Evolutionary conservation across 2,797 vertebrate genomes (phyloP).

Genomic region (Sebastes umbrosus): DNA sequence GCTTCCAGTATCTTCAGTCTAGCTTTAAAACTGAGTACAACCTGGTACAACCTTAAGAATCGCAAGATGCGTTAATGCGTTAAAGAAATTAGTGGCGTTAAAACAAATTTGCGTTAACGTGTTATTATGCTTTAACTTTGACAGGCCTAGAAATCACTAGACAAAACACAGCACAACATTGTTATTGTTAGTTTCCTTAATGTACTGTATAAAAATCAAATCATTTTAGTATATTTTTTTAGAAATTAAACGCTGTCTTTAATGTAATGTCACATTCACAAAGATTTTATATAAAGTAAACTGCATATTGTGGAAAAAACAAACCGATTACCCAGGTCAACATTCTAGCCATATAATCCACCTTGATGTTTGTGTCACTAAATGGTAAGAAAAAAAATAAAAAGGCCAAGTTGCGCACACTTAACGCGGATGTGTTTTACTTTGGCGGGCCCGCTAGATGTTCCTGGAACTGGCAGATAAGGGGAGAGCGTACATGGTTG

Average conservation of each 20-base stretch:
- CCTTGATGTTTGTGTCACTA: slow-evolving; percentile 67
- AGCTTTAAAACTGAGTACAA: too few relatives aligned
- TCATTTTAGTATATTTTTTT: too few relatives aligned
- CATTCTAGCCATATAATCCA: slow-evolving; percentile 54
- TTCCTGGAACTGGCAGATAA: slow-evolving; percentile 72
- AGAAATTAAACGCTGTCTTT: neutral
- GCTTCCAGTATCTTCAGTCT: too few relatives aligned
- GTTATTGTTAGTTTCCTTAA: too few relatives aligned
- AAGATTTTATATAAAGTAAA: neutral
- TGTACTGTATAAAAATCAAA: too few relatives aligned
- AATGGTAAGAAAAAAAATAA: slow-evolving; percentile 64
- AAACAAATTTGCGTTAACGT: too few relatives aligned
- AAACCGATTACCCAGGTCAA: neutral
- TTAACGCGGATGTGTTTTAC: slow-evolving; percentile 62
- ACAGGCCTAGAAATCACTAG: too few relatives aligned
- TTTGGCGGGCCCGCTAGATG: slow-evolving; percentile 62
- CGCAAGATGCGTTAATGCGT: too few relatives aligned
- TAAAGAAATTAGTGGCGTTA: too few relatives aligned
- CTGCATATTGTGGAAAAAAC: neutral
- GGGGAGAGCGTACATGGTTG: slow-evolving; percentile 66
- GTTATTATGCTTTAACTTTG: too few relatives aligned
- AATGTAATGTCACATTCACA: neutral
- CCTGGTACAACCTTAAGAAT: too few relatives aligned
- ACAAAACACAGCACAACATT: too few relatives aligned
- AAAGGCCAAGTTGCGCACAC: slow-evolving; percentile 46